Conservation (phyloP, 2,113 vertebrate genomes). For the Indri indri region DNA sequence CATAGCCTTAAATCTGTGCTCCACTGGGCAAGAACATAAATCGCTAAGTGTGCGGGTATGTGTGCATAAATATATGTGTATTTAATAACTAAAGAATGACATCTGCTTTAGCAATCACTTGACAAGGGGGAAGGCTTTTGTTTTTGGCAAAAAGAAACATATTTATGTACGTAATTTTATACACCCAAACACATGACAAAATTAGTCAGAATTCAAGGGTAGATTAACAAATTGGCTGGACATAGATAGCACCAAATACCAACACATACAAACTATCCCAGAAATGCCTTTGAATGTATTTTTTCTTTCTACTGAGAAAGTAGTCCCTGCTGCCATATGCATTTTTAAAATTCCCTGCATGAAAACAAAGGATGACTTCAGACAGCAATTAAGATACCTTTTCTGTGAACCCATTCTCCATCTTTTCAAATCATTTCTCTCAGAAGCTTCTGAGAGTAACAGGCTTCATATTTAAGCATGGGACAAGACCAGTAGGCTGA, state of each 20-base stretch:
- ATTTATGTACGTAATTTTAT: neutral
- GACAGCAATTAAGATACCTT: neutral
- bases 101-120: constrained; percentile 47
- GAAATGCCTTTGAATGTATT: neutral
- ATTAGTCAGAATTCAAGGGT: constrained; percentile 45
- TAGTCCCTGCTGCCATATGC: neutral
- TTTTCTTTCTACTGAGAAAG: neutral
- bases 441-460: neutral
- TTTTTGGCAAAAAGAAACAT: constrained; percentile 75
- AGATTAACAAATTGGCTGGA: constrained; percentile 36
- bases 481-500: neutral
- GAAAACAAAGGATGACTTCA: neutral
- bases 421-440: neutral
- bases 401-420: neutral
- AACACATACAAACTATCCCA: neutral
- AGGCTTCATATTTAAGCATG: neutral
- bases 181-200: constrained; percentile 56
- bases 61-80: neutral
- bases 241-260: constrained; percentile 63
- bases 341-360: neutral
- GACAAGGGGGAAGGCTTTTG: constrained; percentile 66
- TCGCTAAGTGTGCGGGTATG: neutral
- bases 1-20: constrained; percentile 42
- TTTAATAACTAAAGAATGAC: constrained; percentile 50
- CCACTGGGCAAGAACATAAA: constrained; percentile 61